Conservation (phyloP, 2,113 vertebrate species). For the Protobothrops mucrosquamatus region DNA sequence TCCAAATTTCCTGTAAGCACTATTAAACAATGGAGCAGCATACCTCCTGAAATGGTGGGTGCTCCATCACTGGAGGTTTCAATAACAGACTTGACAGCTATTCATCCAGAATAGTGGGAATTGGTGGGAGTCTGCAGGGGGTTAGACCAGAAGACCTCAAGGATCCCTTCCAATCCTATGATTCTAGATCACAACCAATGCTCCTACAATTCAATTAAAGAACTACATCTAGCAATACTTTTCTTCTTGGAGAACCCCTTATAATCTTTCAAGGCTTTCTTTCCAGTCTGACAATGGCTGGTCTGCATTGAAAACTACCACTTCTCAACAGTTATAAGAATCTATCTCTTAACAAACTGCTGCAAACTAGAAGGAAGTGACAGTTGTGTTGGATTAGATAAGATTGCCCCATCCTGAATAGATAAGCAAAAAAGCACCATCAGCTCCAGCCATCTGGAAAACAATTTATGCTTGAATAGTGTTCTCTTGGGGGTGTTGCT, state of each 20-base stretch:
- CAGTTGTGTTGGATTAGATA: neutral
- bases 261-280: neutral
- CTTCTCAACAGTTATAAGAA: neutral
- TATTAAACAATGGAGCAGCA: too few relatives aligned
- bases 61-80: too few relatives aligned
- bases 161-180: too few relatives aligned
- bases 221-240: neutral
- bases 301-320: neutral
- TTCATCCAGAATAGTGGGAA: too few relatives aligned
- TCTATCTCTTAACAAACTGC: neutral
- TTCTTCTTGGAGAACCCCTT: neutral
- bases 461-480: slow-evolving; percentile 17
- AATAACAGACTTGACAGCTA: too few relatives aligned
- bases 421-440: slow-evolving; percentile 12
- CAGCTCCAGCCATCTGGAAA: neutral
- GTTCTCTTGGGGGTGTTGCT: slow-evolving; percentile 39
- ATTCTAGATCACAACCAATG: neutral
- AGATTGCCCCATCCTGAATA: neutral
- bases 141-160: too few relatives aligned
- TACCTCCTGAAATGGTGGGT: too few relatives aligned
- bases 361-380: neutral
- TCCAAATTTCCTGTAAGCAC: too few relatives aligned
- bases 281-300: neutral
- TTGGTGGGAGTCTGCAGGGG: too few relatives aligned
- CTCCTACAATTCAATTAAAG: neutral